Base-by-base conservation (phyloP, 2,888 invertebrate genomes). In the Therioaphis trifolii region DNA sequence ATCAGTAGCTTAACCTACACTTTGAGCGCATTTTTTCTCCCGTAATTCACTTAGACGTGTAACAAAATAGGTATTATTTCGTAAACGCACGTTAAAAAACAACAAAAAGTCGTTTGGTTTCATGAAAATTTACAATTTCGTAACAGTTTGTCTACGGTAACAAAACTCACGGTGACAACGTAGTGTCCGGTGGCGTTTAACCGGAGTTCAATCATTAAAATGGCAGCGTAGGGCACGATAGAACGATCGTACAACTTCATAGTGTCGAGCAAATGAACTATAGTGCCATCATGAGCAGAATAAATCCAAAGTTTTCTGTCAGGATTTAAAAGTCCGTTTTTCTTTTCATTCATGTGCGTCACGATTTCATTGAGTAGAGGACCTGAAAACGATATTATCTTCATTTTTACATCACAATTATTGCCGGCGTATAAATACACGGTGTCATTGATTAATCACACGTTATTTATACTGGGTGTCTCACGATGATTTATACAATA, bases 231-330 rank as follows among this genome's bases (percentile, higher is more conserved):
- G 29, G 90, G 90, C 0, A 94, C 94, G 85, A 92, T 88, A 87
- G 92, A 92, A 12, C 89, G 88, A 84, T 93, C 91, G 91, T 92
- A 94, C 7, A 93, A 89, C 61, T 91, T 90, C 58, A 95, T 88
- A 1, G 92, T 91, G 43, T 91, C 89, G 77, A 94, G 88, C 66
- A 94, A 88, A 86, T 93, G 92, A 0, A 92, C 91, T 9, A 95
- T 89, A 0, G 94, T 93, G 0, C 93, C 91, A 88, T 95, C 94
- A 87, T 95, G 95, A 0, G 93, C 94, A 0, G 92, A 91, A 87
- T 93, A 94, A 84, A 93, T 90, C 86, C 90, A 92, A 84, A 93
- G 89, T 88, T 92, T 93, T n/a, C 91, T 89, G 85, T 91, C 87
- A 2, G 85, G 74, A 11, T 85, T 86, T 15, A 75, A 49, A 40